Evolutionary conservation across 2,888 invertebrate genomes (phyloP).

Genomic region (Agriotes lineatus): DNA sequence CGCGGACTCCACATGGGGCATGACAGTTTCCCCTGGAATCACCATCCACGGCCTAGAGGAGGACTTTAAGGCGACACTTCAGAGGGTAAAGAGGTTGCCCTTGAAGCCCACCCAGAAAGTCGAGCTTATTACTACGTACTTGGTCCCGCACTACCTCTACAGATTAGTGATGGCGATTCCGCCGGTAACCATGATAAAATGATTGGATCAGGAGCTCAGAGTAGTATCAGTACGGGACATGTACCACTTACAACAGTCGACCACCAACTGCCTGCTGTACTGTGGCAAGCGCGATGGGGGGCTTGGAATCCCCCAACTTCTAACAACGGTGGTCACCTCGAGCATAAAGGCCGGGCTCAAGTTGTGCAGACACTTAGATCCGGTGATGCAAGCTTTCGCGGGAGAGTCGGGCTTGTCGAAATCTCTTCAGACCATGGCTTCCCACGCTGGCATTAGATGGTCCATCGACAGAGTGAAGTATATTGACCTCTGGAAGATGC

Average conservation of each 20-base stretch:
- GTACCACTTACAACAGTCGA: conserved; percentile 53
- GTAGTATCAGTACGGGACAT: conserved; percentile 50
- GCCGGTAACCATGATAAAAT: conserved; percentile 40
- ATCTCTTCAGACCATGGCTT: no score
- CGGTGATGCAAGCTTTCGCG: conserved; percentile 46
- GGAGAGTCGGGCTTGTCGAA: no score
- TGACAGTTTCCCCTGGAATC: no score
- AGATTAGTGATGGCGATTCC: conserved; percentile 55
- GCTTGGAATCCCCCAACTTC: no score
- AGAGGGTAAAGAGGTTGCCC: neutral
- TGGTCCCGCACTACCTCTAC: conserved; percentile 62
- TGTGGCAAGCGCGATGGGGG: conserved; percentile 56
- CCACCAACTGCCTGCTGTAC: conserved; percentile 52
- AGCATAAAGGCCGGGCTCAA: conserved; percentile 27
- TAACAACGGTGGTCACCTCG: conserved; percentile 48
- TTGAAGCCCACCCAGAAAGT: conserved; percentile 14
- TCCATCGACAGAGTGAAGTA: no score
- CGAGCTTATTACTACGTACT: conserved; percentile 54
- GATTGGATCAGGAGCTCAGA: conserved; percentile 53
- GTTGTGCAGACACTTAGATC: conserved; percentile 45
- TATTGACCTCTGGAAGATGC: neutral
- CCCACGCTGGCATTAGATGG: no score
- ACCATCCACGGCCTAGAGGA: no score
- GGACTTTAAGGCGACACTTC: no score
- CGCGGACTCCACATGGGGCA: no score